A percentile compares a stretch with the other conserved stretches of the same genome.
phyloP scores from a whole-genome alignment of 2,113 vertebrate species.

The Prunella fulvescens region DNA sequence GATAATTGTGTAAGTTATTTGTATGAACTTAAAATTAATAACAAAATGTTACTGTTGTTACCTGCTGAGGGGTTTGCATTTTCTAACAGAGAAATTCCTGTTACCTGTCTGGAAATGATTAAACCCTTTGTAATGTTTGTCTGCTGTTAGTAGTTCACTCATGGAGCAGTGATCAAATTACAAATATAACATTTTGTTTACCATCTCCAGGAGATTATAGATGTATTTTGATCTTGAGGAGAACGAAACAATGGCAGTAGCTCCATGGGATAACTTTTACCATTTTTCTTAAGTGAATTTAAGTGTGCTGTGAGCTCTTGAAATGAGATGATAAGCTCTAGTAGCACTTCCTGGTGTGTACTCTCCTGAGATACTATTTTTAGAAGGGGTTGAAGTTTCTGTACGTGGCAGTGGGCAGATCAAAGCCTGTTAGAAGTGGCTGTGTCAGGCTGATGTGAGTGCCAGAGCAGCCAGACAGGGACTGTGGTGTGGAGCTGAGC shows the following conservation, averaged over 20 bases:
- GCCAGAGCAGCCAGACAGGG: not conserved
- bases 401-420: not conserved
- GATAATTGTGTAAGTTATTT: not conserved
- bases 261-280: not conserved
- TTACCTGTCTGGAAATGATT: not conserved
- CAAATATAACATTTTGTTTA: not conserved
- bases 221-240: not conserved
- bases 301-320: not conserved
- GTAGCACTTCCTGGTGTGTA: not conserved
- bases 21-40: not conserved
- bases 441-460: not conserved
- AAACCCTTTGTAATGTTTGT: not conserved
- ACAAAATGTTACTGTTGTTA: not conserved
- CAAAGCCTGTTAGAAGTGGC: not conserved
- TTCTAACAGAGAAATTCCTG: not conserved
- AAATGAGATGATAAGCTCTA: not conserved
- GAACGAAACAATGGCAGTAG: not conserved
- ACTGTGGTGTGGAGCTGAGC: not conserved
- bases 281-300: not conserved
- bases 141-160: not conserved
- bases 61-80: not conserved
- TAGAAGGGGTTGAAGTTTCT: not conserved
- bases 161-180: not conserved
- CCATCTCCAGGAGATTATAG: not conserved
- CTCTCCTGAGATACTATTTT: not conserved